A percentile compares a stretch with the other conserved stretches of the same genome.
Evolutionary conservation across 2,888 invertebrate genomes (phyloP).

Genomic region (Noctua janthina): DNA sequence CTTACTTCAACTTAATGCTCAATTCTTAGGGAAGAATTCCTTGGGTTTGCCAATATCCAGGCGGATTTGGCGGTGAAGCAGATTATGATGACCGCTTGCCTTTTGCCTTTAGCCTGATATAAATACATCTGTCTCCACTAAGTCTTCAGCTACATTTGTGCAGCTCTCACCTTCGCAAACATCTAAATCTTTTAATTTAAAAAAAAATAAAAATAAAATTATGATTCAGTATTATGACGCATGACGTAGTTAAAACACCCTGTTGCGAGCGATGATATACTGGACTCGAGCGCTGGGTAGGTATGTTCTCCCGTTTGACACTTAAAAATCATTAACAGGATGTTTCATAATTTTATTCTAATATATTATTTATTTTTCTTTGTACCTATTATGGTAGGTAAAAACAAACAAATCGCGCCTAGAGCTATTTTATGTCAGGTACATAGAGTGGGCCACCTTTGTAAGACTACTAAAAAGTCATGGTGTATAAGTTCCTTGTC

Average conservation of each 20-base stretch:
- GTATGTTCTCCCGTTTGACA: too few species aligned
- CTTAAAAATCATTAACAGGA: too few species aligned
- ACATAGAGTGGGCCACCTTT: too few species aligned
- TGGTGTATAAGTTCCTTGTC: neutral
- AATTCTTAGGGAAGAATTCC: constrained; percentile 13
- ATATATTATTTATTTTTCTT: too few species aligned
- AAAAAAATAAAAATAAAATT: neutral
- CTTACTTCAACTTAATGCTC: constrained; percentile 31
- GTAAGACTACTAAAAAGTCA: too few species aligned
- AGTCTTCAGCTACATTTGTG: constrained; percentile 9
- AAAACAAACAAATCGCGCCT: too few species aligned
- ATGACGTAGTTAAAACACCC: too few species aligned
- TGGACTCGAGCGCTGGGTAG: too few species aligned
- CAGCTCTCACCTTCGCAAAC: neutral
- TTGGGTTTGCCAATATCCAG: constrained; percentile 12
- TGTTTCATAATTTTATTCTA: too few species aligned
- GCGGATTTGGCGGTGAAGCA: constrained; percentile 28
- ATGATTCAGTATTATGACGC: too few species aligned
- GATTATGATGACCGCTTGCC: constrained; percentile 26
- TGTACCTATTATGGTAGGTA: too few species aligned
- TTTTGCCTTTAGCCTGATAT: constrained; percentile 20
- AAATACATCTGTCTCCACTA: constrained; percentile 3
- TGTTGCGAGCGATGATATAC: neutral
- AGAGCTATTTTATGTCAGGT: too few species aligned
- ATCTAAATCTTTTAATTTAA: neutral